Conservation (phyloP, 2,888 invertebrate genomes). For the Timandra comae region DNA sequence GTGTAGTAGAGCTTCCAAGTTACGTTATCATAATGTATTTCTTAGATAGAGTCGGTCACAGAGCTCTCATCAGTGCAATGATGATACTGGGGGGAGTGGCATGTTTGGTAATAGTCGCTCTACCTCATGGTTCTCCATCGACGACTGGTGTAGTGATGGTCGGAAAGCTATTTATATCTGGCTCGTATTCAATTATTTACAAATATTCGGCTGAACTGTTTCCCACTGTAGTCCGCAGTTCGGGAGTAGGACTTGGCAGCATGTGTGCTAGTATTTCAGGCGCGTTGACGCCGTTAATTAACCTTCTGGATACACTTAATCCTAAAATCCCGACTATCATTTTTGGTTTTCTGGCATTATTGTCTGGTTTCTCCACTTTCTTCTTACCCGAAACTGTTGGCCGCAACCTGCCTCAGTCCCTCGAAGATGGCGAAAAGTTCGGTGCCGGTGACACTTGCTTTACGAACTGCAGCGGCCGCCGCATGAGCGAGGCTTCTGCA, state of each 20-base stretch:
- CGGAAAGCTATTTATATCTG: conserved; percentile 89
- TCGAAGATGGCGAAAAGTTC: conserved; percentile 90
- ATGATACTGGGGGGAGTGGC: conserved; percentile 88
- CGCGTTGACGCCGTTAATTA: conserved; percentile 86
- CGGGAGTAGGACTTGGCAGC: conserved; percentile 88
- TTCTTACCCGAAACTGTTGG: conserved; percentile 89
- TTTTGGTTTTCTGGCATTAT: conserved; percentile 84
- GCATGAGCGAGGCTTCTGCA: conserved; percentile 51
- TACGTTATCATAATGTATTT: conserved; percentile 84
- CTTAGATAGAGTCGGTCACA: conserved; percentile 86
- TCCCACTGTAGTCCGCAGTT: conserved; percentile 90
- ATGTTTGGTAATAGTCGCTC: conserved; percentile 83
- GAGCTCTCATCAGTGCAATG: conserved; percentile 84
- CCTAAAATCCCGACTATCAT: conserved; percentile 86
- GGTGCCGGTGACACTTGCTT: conserved; percentile 90
- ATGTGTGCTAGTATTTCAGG: conserved; percentile 91
- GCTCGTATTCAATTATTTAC: conserved; percentile 90
- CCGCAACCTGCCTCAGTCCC: conserved; percentile 87
- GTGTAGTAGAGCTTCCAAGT: conserved; percentile 87
- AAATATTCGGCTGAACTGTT: conserved; percentile 92
- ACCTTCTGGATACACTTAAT: conserved; percentile 85
- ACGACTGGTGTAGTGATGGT: conserved; percentile 82
- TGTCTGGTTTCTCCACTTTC: conserved; percentile 84
- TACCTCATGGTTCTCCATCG: conserved; percentile 79
- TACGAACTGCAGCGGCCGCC: conserved; percentile 76